Percentiles rank a stretch among this genome's conserved stretches.
Conservation (phyloP, 2,113 vertebrate genomes). For the Anser brachyrhynchus region DNA sequence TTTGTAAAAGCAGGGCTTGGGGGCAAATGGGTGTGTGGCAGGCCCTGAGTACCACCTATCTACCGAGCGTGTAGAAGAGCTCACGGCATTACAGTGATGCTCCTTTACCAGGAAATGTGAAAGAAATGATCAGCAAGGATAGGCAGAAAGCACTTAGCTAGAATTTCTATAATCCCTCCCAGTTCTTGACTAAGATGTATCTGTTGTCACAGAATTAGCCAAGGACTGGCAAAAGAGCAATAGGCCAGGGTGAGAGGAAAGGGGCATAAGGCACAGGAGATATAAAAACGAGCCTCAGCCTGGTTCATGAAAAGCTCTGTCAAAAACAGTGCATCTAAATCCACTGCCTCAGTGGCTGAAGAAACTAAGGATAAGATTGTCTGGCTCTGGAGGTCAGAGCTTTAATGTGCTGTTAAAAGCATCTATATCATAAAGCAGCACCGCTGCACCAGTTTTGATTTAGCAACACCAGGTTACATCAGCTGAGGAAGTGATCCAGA, state of each 20-base stretch:
- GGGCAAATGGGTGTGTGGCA: background rate
- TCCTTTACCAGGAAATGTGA: background rate
- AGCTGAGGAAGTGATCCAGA: background rate
- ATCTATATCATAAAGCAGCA: background rate
- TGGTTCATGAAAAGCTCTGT: conserved; percentile 39
- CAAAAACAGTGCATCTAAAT: conserved; percentile 30
- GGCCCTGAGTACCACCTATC: background rate
- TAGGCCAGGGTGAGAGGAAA: conserved; percentile 15
- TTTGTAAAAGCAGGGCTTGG: conserved; percentile 1
- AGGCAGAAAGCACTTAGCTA: background rate
- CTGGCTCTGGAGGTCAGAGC: background rate
- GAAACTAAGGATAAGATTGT: conserved; percentile 36
- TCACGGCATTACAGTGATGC: background rate
- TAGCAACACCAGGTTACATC: background rate
- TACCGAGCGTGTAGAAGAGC: background rate
- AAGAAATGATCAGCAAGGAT: background rate
- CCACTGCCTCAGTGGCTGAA: background rate
- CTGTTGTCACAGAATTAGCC: conserved; percentile 16
- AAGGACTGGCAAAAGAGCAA: background rate
- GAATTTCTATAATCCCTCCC: conserved; percentile 16
- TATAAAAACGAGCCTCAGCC: conserved; percentile 1
- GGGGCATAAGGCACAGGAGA: background rate
- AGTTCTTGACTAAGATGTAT: conserved; percentile 1
- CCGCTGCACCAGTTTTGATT: conserved; percentile 10
- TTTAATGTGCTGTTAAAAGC: conserved; percentile 48